Percentiles rank a stretch among this genome's conserved stretches.
Evolutionary conservation across 2,113 vertebrate genomes (phyloP).

Genomic region (Podiceps cristatus): DNA sequence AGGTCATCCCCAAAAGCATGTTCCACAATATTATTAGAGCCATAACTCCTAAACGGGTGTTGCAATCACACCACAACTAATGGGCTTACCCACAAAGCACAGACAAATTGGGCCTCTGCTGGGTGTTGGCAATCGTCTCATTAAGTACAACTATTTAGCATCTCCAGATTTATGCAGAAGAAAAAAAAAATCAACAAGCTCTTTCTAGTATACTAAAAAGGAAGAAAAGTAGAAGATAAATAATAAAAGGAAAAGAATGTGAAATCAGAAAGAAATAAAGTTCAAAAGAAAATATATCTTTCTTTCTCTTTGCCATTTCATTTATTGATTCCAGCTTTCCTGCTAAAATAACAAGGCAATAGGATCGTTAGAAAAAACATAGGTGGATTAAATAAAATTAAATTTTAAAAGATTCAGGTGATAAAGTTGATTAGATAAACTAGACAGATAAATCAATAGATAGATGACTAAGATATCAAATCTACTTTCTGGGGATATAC

Average conservation of each 20-base stretch:
- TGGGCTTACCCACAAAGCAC: neutral
- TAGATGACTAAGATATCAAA: neutral
- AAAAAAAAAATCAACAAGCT: neutral
- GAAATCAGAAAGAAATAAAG: neutral
- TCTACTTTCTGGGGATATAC: neutral
- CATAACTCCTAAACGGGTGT: neutral
- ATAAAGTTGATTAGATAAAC: conserved; percentile 23
- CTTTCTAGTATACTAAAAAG: neutral
- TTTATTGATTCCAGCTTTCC: neutral
- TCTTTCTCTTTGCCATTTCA: neutral
- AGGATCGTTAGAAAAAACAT: neutral
- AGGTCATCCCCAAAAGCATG: neutral
- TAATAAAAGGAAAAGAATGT: neutral
- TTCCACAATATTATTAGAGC: neutral
- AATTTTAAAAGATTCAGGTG: neutral
- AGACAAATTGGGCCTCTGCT: neutral
- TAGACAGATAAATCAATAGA: neutral
- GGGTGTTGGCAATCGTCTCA: neutral
- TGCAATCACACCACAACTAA: neutral
- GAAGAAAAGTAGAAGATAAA: neutral
- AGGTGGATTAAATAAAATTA: neutral
- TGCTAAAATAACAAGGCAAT: neutral
- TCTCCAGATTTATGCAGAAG: neutral
- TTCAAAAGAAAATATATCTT: neutral
- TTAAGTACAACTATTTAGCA: neutral